phyloP scores from a whole-genome alignment of 2,113 vertebrate genomes.

The Casuarius casuarius region DNA sequence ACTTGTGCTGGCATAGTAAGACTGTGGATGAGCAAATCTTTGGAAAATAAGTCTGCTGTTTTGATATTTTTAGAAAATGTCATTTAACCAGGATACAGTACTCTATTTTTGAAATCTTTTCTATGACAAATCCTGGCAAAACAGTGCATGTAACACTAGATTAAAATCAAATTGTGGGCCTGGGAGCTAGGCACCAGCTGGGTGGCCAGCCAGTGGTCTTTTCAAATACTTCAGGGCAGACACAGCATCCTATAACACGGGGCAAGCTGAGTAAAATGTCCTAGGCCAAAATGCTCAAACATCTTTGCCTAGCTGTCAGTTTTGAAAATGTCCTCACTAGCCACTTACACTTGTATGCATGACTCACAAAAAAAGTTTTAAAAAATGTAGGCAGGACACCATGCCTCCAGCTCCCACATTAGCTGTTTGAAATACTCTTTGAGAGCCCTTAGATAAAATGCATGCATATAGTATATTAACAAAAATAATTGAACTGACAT shows the following conservation, averaged over 20 bases:
- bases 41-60: not conserved
- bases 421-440: not conserved
- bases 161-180: not conserved
- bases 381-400: not conserved
- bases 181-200: not conserved
- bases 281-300: not conserved
- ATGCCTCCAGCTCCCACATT: not conserved
- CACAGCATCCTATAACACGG: not conserved
- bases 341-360: not conserved
- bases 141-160: not conserved
- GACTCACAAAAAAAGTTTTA: not conserved
- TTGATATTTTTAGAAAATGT: conserved; percentile 14
- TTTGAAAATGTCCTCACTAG: not conserved
- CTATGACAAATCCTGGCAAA: not conserved
- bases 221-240: not conserved
- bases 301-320: not conserved
- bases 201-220: not conserved
- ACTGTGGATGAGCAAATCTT: not conserved
- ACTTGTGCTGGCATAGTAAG: not conserved
- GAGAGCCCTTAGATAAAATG: not conserved
- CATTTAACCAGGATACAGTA: not conserved
- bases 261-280: not conserved
- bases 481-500: not conserved
- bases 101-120: not conserved
- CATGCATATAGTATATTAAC: not conserved